Base-by-base conservation (phyloP, 2,113 vertebrate species). In the Gambusia holbrooki region DNA sequence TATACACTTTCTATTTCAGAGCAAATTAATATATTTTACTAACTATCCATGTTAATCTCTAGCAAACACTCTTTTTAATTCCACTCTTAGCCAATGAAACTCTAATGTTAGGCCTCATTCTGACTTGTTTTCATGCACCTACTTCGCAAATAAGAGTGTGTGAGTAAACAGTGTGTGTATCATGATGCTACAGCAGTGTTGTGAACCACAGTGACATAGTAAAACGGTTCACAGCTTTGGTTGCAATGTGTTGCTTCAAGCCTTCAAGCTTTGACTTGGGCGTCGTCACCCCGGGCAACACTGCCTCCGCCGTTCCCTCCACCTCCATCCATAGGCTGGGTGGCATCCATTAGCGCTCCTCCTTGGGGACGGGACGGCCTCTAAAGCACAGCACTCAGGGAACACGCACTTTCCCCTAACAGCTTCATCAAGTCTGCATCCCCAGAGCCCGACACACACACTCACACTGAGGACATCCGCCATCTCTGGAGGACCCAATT, bases 401-500 rank as follows among this genome's bases (percentile, higher is more conserved):
- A 88, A 67, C 72, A 5, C 78, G 30, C 87, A 77, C 87, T 90
- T 90, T 89, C 87, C 82, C 88, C 85, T 88, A 87, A 90, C 90
- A 90, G 90, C 90, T 90, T 89, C 88, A 90, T 92, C 88, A 84
- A 81, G 69, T 27, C 69, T 69, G 62, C 81, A 78, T 87, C 88
- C 82, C 87, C 3, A 58, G 77, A 86, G 85, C 85, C 85, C 69
- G 11, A 85, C 83, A 87, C 76, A 85, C 80, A 77, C 66, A 37
- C 51, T 60, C 68, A 22, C 62, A 77, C 65, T 68, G 33, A 68
- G 65, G 45, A 32, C 42, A 73, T 58, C 61, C 40, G 62, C 62
- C 67, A 64, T 71, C 87, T 87, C 89, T 91, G 76, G 85, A 89
- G 90, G 88, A 80, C 70, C 90, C 90, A 92, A 91, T 92, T 92